A percentile compares a stretch with the other conserved stretches of the same genome.
Evolutionary conservation across 2,888 invertebrate genomes (phyloP).

Genomic region (Andrena marginata): DNA sequence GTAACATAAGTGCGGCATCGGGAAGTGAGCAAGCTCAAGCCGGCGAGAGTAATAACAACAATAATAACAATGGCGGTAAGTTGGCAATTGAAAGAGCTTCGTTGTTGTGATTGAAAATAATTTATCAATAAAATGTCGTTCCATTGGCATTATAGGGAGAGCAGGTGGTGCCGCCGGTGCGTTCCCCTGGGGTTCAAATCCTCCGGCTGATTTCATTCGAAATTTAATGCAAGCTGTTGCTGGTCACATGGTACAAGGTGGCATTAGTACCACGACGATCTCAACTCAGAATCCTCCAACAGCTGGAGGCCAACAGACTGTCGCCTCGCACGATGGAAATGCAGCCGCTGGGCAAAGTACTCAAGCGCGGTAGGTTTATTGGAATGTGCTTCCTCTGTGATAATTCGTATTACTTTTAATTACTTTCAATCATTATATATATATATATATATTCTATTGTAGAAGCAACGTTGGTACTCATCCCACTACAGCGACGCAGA

Average conservation of each 20-base stretch:
- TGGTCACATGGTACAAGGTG: conserved; percentile 84
- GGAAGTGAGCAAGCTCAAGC: conserved; percentile 75
- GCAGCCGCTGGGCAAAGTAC: conserved; percentile 81
- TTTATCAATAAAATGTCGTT: background rate
- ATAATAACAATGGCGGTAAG: conserved; percentile 66
- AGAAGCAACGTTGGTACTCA: conserved; percentile 89
- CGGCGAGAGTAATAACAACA: conserved; percentile 70
- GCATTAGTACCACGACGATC: conserved; percentile 64
- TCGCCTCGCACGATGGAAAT: conserved; percentile 74
- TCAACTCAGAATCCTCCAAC: conserved; percentile 67
- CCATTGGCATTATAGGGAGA: conserved; percentile 53
- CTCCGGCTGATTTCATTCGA: conserved; percentile 86
- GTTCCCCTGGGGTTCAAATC: conserved; percentile 85
- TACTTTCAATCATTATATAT: background rate
- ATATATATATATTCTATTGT: conserved; percentile 11
- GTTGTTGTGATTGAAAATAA: background rate
- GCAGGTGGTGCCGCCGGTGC: conserved; percentile 68
- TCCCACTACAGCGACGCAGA: conserved; percentile 90
- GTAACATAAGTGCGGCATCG: conserved; percentile 82
- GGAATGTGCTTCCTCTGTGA: background rate
- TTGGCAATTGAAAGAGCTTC: background rate
- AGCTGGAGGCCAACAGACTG: conserved; percentile 67
- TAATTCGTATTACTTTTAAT: background rate
- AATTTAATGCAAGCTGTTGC: conserved; percentile 87
- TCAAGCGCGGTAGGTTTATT: conserved; percentile 79